Base-by-base conservation (phyloP, 2,113 vertebrate genomes). In the Chlamydotis undulata region DNA sequence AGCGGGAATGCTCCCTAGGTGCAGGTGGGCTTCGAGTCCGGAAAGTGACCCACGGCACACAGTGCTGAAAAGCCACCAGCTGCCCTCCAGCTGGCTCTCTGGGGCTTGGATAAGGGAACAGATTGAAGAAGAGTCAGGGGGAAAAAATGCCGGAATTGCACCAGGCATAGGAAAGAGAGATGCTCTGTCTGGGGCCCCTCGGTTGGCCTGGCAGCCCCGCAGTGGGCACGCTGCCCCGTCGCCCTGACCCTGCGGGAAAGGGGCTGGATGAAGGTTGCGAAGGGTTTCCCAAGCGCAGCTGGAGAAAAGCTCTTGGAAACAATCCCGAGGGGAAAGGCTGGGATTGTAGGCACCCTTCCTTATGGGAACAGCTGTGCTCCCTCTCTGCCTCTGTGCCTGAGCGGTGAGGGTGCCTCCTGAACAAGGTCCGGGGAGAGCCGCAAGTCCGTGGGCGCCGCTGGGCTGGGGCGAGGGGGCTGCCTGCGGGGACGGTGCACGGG, bases 401-500 rank as follows among this genome's bases (percentile, higher is more conserved):
- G 37, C 65, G 45, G 3, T 3, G 61, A 41, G 16, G 37, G 35
- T 33, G 60, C 31, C 77, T 60, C 28, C 35, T 1, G 5, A 41
- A 7, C 59, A 83, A 78, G 33, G 50, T 1, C 0, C 5, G 41
- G 60, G 85, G 35, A 19, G 68, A 50, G 22, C 24, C 2, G 7
- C 16, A 4, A 33, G 55, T 10, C 35, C 3, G 0, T 24, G 53
- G 29, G 73, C 0, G 0, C 19, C 9, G 15, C 26, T 7, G 59
- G 59, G 76, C 55, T 28, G 33, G 33, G 52, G 5, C 11, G 16
- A 53, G 41, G 59, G n/a, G 10, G 28, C 43, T 33, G 61, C 79
- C 57, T 18, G 17, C 2, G 6, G 70, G 76, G 19, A 29, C 0
- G 2, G 29, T 4, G 18, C 3, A 0, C 3, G 10, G 43, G 57